A percentile compares a stretch with the other conserved stretches of the same genome.
These are phyloP conservation scores for Parnassius mnemosyne DNA, from an alignment of 2,888 invertebrate genomes.

Conservation along the genomic window DNA sequence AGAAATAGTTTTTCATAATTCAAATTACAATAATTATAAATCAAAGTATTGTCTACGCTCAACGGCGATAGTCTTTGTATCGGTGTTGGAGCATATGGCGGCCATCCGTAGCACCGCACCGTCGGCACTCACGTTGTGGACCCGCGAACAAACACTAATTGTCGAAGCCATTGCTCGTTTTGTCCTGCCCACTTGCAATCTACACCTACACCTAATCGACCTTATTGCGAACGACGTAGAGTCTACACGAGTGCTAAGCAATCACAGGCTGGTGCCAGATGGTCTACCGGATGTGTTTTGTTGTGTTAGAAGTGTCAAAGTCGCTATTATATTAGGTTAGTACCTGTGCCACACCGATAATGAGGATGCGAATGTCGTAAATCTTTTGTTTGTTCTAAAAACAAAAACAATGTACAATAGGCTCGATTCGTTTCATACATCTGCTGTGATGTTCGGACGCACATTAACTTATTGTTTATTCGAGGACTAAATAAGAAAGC, in stretches of 20 bases:
- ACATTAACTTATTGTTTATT: background rate
- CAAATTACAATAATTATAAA: background rate
- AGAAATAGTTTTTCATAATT: no score
- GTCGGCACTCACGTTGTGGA: slow-evolving; percentile 30
- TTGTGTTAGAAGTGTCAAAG: slow-evolving; percentile 31
- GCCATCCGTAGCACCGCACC: background rate
- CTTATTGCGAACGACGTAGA: slow-evolving; percentile 2
- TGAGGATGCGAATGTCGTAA: slow-evolving; percentile 23
- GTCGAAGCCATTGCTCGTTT: slow-evolving; percentile 39
- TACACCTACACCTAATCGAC: background rate
- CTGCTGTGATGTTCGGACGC: slow-evolving; percentile 1
- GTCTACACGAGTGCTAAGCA: slow-evolving; percentile 1
- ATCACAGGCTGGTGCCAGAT: slow-evolving; percentile 37
- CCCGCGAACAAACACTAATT: slow-evolving; percentile 53
- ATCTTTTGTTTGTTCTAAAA: slow-evolving; percentile 35
- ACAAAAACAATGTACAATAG: slow-evolving; percentile 22
- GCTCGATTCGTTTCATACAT: slow-evolving; percentile 8
- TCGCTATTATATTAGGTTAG: slow-evolving; percentile 30
- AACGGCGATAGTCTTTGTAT: background rate
- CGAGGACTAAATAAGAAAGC: background rate
- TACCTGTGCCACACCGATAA: slow-evolving; percentile 24
- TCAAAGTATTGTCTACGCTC: background rate
- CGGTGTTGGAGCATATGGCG: background rate
- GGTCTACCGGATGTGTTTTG: slow-evolving; percentile 33
- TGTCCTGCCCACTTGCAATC: slow-evolving; percentile 34